A percentile compares a stretch with the other conserved stretches of the same genome.
Evolutionary conservation across 2,888 invertebrate species (phyloP).

Genomic region (Thymelicus acteon): DNA sequence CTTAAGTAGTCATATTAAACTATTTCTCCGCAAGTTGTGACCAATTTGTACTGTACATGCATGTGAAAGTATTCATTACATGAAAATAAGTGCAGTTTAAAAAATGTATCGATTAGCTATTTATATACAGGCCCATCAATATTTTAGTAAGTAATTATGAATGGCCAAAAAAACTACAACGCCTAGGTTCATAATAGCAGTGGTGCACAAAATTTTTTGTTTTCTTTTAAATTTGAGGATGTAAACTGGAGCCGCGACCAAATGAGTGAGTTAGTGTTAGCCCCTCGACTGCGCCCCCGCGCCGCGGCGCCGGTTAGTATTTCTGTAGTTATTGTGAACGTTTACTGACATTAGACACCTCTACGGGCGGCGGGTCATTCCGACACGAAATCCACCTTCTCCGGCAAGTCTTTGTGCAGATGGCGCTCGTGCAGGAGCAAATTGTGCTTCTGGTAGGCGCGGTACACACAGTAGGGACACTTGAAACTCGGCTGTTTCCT

Average conservation of each 20-base stretch:
- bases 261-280: constrained; percentile 21
- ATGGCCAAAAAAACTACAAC: constrained; percentile 1
- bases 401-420: constrained; percentile 82
- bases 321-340: constrained; percentile 38
- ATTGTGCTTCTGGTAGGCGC: constrained; percentile 88
- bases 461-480: constrained; percentile 88
- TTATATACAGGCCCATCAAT: constrained; percentile 15
- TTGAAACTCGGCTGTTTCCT: constrained; percentile 88
- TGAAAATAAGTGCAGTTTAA: constrained; percentile 5
- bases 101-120: background rate
- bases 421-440: constrained; percentile 82
- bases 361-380: constrained; percentile 72
- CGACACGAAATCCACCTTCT: constrained; percentile 82
- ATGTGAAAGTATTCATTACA: background rate
- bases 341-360: constrained; percentile 71
- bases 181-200: background rate
- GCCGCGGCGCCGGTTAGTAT: constrained; percentile 40
- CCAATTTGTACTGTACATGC: constrained; percentile 9
- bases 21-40: constrained; percentile 18
- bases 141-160: background rate
- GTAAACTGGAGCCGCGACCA: background rate
- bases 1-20: background rate
- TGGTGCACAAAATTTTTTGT: background rate
- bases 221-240: background rate
- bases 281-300: constrained; percentile 16